phyloP scores from a whole-genome alignment of 2,888 invertebrate genomes.

The Ectropis crepuscularia region DNA sequence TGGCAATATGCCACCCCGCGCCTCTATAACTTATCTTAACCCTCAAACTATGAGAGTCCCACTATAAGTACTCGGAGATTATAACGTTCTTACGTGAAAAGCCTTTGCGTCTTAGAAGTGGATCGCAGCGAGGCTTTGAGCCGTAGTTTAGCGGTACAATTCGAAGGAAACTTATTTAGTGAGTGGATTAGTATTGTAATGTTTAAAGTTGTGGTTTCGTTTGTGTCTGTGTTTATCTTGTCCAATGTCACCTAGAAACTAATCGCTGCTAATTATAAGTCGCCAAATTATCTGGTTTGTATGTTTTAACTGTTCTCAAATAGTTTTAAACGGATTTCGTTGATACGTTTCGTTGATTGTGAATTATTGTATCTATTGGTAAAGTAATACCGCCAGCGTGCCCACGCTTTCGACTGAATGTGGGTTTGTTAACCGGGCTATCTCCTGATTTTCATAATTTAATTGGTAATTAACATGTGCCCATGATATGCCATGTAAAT shows the following conservation, averaged over 20 bases:
- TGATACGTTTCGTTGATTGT: too few relatives aligned
- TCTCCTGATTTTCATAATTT: too few relatives aligned
- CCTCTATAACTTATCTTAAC: constrained; percentile 20
- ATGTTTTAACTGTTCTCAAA: too few relatives aligned
- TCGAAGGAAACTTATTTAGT: constrained; percentile 19
- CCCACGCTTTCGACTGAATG: too few relatives aligned
- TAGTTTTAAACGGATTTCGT: too few relatives aligned
- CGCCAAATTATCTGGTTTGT: too few relatives aligned
- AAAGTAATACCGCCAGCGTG: too few relatives aligned
- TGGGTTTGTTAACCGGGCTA: too few relatives aligned
- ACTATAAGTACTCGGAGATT: constrained; percentile 26
- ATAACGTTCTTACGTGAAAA: constrained; percentile 26
- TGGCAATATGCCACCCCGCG: constrained; percentile 16
- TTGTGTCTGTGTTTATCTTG: background rate
- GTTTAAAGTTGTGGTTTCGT: constrained; percentile 1
- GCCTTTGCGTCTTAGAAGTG: constrained; percentile 19
- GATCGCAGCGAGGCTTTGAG: constrained; percentile 10
- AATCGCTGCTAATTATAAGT: background rate
- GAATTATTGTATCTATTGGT: too few relatives aligned
- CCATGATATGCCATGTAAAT: too few relatives aligned
- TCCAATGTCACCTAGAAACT: background rate
- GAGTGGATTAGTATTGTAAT: constrained; percentile 4
- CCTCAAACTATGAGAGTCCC: constrained; percentile 12
- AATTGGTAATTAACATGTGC: too few relatives aligned
- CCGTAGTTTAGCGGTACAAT: constrained; percentile 10